A percentile compares a stretch with the other conserved stretches of the same genome.
phyloP scores from a whole-genome alignment of 2,797 vertebrate species.

The Pangasius macronema region DNA sequence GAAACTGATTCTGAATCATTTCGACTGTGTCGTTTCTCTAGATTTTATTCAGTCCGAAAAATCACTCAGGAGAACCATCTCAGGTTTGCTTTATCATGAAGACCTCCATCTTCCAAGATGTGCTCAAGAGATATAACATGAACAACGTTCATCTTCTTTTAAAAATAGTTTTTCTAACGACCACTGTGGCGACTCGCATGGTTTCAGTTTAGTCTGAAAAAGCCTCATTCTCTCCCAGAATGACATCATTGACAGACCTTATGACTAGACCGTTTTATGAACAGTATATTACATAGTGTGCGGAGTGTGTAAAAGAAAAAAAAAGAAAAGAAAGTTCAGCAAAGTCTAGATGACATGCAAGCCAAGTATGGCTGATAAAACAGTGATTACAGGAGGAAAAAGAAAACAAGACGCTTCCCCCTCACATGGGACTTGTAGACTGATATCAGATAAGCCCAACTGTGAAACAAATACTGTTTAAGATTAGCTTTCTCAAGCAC shows the following conservation, averaged over 20 bases:
- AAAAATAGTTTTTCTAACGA: not conserved
- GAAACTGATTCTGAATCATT: not conserved
- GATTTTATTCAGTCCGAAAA: not conserved
- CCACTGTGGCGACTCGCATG: constrained; percentile 1
- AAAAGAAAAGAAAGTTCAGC: constrained; percentile 17
- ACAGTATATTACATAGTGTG: not conserved
- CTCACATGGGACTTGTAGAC: constrained; percentile 65
- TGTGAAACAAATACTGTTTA: constrained; percentile 62
- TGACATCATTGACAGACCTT: constrained; percentile 18
- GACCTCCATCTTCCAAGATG: not conserved
- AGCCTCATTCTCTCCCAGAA: not conserved
- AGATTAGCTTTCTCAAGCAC: constrained; percentile 66
- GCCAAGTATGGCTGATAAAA: constrained; percentile 64
- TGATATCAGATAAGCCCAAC: constrained; percentile 56
- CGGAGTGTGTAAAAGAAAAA: not conserved
- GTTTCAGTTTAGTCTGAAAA: constrained; percentile 23
- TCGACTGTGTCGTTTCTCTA: not conserved
- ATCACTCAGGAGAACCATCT: not conserved
- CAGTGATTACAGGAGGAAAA: constrained; percentile 53
- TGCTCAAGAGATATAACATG: not conserved
- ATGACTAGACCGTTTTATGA: constrained; percentile 23
- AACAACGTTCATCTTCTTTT: not conserved
- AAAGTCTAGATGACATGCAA: constrained; percentile 63
- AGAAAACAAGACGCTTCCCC: constrained; percentile 61
- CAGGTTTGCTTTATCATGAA: not conserved